phyloP scores from a whole-genome alignment of 2,888 invertebrate species.

The Brachypalpus laphriformis region DNA sequence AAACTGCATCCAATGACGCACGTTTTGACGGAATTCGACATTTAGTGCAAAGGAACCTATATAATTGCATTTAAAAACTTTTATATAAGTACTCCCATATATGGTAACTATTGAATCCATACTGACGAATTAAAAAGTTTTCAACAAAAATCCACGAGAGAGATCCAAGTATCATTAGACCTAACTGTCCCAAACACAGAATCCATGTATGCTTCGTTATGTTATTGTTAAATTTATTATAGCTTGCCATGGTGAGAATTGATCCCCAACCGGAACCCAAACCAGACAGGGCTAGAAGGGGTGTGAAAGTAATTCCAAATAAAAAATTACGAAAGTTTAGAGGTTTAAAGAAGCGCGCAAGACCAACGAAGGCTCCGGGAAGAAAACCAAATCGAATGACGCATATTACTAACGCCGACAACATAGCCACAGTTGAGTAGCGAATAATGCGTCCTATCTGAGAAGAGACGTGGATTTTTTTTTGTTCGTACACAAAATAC shows the following conservation, averaged over 20 bases:
- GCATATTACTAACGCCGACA: neutral
- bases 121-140: slow-evolving; percentile 76
- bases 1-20: slow-evolving; percentile 28
- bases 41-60: neutral
- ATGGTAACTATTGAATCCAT: neutral
- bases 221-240: slow-evolving; percentile 86
- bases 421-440: neutral
- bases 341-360: neutral
- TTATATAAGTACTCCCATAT: neutral
- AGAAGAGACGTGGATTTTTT: neutral
- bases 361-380: neutral
- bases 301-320: too few species aligned
- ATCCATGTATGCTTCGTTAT: slow-evolving; percentile 83
- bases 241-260: slow-evolving; percentile 56
- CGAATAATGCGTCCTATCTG: neutral
- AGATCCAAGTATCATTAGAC: slow-evolving; percentile 83
- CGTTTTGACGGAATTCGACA: neutral
- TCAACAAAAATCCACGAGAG: slow-evolving; percentile 77
- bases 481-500: neutral
- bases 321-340: too few species aligned
- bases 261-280: slow-evolving; percentile 62
- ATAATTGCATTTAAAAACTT: too few species aligned
- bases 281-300: neutral
- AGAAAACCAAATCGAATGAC: neutral
- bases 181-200: slow-evolving; percentile 77